phyloP scores from a whole-genome alignment of 2,113 vertebrate genomes.

The Pycnonotus jocosus region DNA sequence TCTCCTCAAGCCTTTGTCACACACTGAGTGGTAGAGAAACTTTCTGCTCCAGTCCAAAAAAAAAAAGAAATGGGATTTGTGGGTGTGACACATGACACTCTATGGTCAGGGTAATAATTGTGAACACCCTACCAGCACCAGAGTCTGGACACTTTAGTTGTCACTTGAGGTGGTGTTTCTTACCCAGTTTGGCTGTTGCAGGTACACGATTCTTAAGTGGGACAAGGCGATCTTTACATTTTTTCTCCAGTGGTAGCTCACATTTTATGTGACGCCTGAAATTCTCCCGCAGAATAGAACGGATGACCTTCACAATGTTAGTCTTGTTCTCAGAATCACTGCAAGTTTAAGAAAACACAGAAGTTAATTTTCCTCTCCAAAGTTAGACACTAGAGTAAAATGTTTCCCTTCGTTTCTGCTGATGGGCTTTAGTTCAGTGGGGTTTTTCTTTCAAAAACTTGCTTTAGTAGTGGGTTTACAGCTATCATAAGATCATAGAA shows the following conservation, averaged over 20 bases:
- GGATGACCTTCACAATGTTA: slow-evolving; percentile 88
- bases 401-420: not conserved
- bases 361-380: not conserved
- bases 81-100: not conserved
- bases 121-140: not conserved
- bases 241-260: slow-evolving; percentile 78
- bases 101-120: not conserved
- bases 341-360: not conserved
- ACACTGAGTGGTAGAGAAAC: not conserved
- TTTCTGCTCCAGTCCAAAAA: not conserved
- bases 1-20: not conserved
- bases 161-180: not conserved
- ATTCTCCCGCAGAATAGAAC: slow-evolving; percentile 90
- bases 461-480: not conserved
- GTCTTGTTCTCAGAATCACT: slow-evolving; percentile 90
- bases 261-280: slow-evolving; percentile 83
- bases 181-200: slow-evolving; percentile 86
- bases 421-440: not conserved
- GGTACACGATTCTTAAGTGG: slow-evolving; percentile 82
- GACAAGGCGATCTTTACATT: slow-evolving; percentile 75
- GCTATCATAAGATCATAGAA: not conserved
- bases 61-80: not conserved
- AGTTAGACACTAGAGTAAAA: not conserved
- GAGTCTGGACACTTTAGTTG: not conserved
- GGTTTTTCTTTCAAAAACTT: not conserved